Evolutionary conservation across 2,113 vertebrate genomes (phyloP), one percentile per base, ranked within the genome.

Genomic region (Apteryx owenii): DNA sequence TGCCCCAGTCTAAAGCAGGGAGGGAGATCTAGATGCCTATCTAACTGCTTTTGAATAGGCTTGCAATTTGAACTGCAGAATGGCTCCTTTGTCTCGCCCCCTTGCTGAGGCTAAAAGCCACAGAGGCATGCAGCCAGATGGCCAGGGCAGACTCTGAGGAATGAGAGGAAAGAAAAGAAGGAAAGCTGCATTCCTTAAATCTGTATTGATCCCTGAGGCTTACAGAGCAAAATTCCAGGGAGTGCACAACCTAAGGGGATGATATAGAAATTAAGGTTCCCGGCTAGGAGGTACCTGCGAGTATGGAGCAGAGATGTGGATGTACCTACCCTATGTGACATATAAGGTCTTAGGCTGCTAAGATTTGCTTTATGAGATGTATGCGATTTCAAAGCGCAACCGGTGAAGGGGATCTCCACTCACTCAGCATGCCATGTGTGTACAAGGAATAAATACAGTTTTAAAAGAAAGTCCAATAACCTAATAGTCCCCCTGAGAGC

Each of bases 61-160:
- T 46, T 5, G 0, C 4, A 77, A 83, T 4, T 79, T 3, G 54
- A 66, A 51, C 60, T 51, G 79, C 48, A 95, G 90, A 94, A 95
- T 60, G 79, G 79, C 42, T 75, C 76, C 79, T 94, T 95, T 88
- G 91, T 96, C 88, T 73, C 1, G 2, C 79, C 58, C 82, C 81
- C 76, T 61, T 28, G 6, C 54, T 64, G 92, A 48, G 76, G 38
- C 71, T 75, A n/a, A 86, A 81, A 88, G 88, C 92, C 93, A 4
- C 72, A 33, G 70, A 91, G 88, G 89, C 91, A 62, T 31, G 62
- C 1, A 10, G 92, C 88, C 93, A 94, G 92, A 90, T 92, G 93
- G 93, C 82, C 90, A 81, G 58, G 79, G 80, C 29, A 1, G 42
- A 71, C 64, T 72, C 51, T 1, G 2, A 36, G 75, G 56, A 54